A percentile compares a stretch with the other conserved stretches of the same genome.
These are phyloP conservation scores for Penelope pileata DNA, from an alignment of 2,113 vertebrate species.

Conservation along the genomic window DNA sequence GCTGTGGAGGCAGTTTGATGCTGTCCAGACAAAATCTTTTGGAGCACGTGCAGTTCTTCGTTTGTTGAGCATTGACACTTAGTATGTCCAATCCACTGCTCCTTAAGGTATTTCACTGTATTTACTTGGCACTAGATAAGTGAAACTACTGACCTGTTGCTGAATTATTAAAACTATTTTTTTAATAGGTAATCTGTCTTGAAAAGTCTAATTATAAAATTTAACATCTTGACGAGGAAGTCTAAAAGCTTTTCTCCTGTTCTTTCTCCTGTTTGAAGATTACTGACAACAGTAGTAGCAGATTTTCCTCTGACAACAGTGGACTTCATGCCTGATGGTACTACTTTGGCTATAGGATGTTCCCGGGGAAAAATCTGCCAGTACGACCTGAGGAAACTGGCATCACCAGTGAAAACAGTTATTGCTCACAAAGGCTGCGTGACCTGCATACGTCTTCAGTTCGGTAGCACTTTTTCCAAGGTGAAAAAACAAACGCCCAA, in stretches of 20 bases:
- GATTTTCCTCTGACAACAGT: constrained; percentile 92
- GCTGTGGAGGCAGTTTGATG: neutral
- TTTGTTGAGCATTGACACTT: neutral
- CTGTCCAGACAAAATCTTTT: neutral
- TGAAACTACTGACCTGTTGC: neutral
- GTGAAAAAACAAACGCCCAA: constrained; percentile 59
- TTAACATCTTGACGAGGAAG: neutral
- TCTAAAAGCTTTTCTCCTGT: neutral
- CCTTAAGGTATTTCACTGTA: neutral
- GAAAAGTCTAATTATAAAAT: neutral
- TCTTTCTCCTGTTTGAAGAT: constrained; percentile 55
- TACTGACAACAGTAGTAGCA: constrained; percentile 86
- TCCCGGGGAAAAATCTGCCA: constrained; percentile 93
- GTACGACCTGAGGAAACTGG: constrained; percentile 94
- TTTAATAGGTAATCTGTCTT: neutral
- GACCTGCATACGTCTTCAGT: constrained; percentile 91
- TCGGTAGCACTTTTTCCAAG: constrained; percentile 79
- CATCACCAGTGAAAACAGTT: constrained; percentile 84
- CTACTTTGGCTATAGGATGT: constrained; percentile 89
- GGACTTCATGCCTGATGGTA: constrained; percentile 92
- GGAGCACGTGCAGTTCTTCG: neutral
- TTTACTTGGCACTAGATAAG: neutral
- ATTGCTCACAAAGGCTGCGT: constrained; percentile 94
- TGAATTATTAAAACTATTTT: neutral
- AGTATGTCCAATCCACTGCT: neutral